Percentiles rank a stretch among this genome's conserved stretches.
Evolutionary conservation across 2,888 invertebrate species (phyloP).

Genomic region (Frankliniella fusca): DNA sequence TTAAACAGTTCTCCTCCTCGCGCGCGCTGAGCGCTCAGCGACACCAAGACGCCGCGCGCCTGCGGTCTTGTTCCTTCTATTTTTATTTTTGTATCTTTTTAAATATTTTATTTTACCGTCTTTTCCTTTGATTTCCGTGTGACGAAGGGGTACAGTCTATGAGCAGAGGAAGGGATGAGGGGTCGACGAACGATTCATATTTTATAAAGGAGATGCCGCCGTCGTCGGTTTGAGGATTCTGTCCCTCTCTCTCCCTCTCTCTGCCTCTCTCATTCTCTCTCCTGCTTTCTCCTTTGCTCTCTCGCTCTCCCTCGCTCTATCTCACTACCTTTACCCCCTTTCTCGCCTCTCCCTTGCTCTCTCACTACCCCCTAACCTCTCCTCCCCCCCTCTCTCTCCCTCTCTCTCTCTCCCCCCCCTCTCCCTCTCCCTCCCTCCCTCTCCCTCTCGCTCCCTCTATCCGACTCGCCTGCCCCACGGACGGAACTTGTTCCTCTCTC

Average conservation of each 20-base stretch:
- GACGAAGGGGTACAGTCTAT: too few species aligned
- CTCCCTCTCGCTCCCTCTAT: too few species aligned
- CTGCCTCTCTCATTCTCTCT: not conserved
- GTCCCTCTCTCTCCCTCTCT: not conserved
- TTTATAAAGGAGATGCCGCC: not conserved
- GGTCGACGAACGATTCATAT: too few species aligned
- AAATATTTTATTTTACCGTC: too few species aligned
- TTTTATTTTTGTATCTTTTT: too few species aligned
- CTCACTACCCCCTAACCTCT: not conserved
- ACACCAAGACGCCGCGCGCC: not conserved
- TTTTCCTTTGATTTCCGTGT: too few species aligned
- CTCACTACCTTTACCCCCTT: not conserved
- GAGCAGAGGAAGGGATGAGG: too few species aligned
- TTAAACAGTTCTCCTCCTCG: not conserved
- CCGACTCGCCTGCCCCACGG: too few species aligned
- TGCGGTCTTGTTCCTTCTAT: too few species aligned
- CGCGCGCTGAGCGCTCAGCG: not conserved
- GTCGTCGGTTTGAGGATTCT: not conserved
- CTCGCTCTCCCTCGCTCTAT: not conserved
- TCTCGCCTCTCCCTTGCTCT: not conserved
- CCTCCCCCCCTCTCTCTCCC: too few species aligned
- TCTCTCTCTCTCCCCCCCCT: not conserved
- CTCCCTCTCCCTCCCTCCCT: not conserved
- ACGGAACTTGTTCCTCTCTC: too few species aligned
- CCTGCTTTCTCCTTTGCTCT: not conserved